phyloP scores from a whole-genome alignment of 2,797 vertebrate species.

The Pseudomugil gertrudae region DNA sequence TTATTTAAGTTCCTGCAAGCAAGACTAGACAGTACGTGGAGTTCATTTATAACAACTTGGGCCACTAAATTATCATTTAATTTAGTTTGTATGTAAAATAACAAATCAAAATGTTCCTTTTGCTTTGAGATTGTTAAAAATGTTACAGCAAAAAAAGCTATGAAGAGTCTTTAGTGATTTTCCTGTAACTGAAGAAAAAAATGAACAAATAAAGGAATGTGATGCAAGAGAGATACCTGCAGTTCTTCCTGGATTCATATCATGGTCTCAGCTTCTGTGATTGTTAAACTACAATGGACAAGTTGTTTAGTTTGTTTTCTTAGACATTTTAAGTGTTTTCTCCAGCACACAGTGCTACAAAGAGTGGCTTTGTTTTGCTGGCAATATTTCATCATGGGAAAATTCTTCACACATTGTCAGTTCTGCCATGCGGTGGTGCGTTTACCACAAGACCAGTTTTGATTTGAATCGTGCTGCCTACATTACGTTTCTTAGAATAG shows the following conservation, averaged over 20 bases:
- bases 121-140: not conserved
- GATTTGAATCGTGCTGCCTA: constrained; percentile 23
- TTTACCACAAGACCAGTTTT: constrained; percentile 25
- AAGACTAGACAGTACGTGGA: not conserved
- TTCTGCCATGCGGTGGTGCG: constrained; percentile 13
- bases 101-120: not conserved
- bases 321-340: constrained; percentile 28
- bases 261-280: constrained; percentile 46
- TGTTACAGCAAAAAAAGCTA: not conserved
- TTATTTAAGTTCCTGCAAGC: not conserved
- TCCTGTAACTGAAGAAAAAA: constrained; percentile 15
- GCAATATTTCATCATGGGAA: constrained; percentile 29
- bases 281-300: constrained; percentile 33
- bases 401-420: constrained; percentile 4
- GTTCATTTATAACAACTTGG: not conserved
- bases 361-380: constrained; percentile 7
- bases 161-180: constrained; percentile 26
- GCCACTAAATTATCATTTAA: not conserved
- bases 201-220: constrained; percentile 27
- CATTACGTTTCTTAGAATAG: constrained; percentile 34
- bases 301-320: too few species aligned
- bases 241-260: constrained; percentile 47
- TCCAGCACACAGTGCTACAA: constrained; percentile 21
- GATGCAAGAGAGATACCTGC: constrained; percentile 59
- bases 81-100: not conserved